Evolutionary conservation across 2,888 invertebrate genomes (phyloP).

Genomic region (Apamea crenata): DNA sequence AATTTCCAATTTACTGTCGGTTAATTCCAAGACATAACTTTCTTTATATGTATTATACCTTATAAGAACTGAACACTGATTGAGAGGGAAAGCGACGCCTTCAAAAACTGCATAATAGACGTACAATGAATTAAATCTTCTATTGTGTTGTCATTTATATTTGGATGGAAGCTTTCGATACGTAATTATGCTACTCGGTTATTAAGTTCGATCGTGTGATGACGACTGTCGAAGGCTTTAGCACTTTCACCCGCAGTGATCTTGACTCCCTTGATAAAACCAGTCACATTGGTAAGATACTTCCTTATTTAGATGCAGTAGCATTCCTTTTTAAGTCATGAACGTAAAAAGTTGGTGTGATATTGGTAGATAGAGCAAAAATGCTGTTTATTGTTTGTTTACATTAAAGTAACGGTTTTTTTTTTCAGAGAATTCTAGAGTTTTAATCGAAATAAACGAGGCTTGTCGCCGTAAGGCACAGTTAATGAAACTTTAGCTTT

Average conservation of each 20-base stretch:
- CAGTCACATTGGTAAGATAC: constrained; percentile 29
- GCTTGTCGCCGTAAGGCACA: constrained; percentile 21
- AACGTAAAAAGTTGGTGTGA: not conserved
- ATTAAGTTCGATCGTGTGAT: constrained; percentile 44
- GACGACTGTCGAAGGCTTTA: constrained; percentile 23
- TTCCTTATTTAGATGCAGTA: constrained; percentile 46
- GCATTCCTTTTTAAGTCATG: constrained; percentile 28
- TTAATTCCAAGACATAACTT: constrained; percentile 42
- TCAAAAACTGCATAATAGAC: constrained; percentile 40
- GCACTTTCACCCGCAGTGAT: constrained; percentile 59
- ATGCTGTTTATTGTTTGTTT: constrained; percentile 21
- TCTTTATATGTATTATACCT: constrained; percentile 41
- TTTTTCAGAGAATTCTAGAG: not conserved
- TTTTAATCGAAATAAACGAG: constrained; percentile 41
- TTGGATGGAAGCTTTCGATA: constrained; percentile 64
- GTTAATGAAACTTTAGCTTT: constrained; percentile 35
- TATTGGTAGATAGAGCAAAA: constrained; percentile 6
- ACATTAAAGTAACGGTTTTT: constrained; percentile 13
- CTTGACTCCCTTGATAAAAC: constrained; percentile 49
- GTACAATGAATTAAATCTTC: constrained; percentile 56
- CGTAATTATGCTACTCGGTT: constrained; percentile 55
- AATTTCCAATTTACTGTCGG: constrained; percentile 41
- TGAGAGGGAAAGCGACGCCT: constrained; percentile 52
- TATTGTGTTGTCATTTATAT: constrained; percentile 70
- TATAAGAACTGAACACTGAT: constrained; percentile 46